These are phyloP conservation scores for Marcusenius ussheri DNA, from an alignment of 2,113 vertebrate species.

Conservation along the genomic window DNA sequence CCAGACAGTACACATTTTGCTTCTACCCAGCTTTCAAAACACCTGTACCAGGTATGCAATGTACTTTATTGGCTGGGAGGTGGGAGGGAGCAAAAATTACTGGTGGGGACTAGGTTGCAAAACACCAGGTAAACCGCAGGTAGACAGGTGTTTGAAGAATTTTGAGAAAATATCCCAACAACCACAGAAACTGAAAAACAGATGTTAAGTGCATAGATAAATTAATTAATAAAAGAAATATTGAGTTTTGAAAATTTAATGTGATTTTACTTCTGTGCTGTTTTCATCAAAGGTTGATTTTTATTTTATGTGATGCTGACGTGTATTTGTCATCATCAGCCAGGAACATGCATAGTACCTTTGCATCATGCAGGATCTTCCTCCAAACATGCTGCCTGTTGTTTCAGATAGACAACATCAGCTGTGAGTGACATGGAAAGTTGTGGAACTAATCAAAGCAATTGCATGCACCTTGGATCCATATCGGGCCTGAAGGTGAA, in stretches of 20 bases:
- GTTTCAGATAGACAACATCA: neutral
- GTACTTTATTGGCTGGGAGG: neutral
- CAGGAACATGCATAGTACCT: neutral
- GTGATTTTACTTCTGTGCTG: neutral
- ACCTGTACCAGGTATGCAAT: neutral
- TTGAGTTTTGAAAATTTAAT: neutral
- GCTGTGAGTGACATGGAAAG: neutral
- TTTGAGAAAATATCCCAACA: neutral
- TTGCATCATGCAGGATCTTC: neutral
- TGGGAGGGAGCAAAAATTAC: neutral
- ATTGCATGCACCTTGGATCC: neutral
- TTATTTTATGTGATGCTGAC: neutral
- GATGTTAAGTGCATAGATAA: neutral
- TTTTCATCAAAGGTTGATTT: neutral
- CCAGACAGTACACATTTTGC: neutral
- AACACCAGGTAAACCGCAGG: neutral
- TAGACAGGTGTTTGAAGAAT: neutral
- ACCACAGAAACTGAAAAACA: neutral
- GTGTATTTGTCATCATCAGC: neutral
- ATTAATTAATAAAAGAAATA: neutral
- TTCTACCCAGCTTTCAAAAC: neutral
- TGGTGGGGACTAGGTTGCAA: neutral
- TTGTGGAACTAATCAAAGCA: neutral
- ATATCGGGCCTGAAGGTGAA: neutral
- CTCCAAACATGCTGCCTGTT: neutral